Conservation (phyloP, 2,797 vertebrate genomes). For the Craterocephalus amniculus region DNA sequence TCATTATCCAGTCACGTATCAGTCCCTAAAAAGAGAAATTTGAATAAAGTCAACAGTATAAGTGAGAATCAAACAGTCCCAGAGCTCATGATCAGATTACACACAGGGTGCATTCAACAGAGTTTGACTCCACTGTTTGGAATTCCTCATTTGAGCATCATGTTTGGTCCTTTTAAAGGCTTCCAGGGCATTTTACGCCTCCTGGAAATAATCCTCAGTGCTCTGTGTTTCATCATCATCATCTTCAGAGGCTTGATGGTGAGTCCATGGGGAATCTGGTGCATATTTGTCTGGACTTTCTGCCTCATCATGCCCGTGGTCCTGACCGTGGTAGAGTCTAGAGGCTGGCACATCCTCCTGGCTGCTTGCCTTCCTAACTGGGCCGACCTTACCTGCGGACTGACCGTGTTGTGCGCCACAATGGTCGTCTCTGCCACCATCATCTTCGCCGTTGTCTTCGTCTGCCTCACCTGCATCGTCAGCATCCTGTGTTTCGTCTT, state of each 20-base stretch:
- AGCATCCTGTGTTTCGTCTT: constrained; percentile 4
- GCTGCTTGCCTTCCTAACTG: constrained; percentile 4
- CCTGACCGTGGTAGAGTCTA: not conserved
- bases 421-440: not conserved
- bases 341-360: constrained; percentile 7
- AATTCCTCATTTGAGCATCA: not conserved
- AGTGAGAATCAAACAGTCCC: not conserved
- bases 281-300: constrained; percentile 16
- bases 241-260: constrained; percentile 6
- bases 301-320: not conserved
- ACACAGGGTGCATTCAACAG: not conserved
- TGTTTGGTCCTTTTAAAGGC: constrained; percentile 4
- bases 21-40: not conserved
- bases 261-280: constrained; percentile 10
- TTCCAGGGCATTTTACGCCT: not conserved
- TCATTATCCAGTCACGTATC: not conserved
- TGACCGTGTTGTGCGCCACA: not conserved
- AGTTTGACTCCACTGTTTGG: not conserved
- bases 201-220: constrained; percentile 5
- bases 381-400: constrained; percentile 9
- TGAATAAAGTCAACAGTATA: not conserved
- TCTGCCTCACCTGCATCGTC: not conserved
- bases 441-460: not conserved
- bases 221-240: not conserved
- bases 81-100: not conserved